A percentile compares a stretch with the other conserved stretches of the same genome.
These are phyloP conservation scores for Lophotis ruficrista DNA, from an alignment of 2,113 vertebrate genomes.

Conservation along the genomic window DNA sequence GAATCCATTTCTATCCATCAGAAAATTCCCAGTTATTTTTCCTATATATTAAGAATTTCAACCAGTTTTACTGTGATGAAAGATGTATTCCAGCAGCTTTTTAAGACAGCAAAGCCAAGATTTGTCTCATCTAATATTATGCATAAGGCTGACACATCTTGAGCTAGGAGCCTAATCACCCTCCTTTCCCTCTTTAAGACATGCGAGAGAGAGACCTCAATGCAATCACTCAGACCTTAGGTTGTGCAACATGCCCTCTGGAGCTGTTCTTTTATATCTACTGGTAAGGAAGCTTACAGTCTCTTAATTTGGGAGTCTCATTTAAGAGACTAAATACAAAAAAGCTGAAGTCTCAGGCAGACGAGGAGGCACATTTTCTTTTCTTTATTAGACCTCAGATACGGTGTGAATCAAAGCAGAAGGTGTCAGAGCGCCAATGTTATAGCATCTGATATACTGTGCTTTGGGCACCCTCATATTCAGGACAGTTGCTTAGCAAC, in stretches of 20 bases:
- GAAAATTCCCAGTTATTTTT: background rate
- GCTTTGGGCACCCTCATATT: constrained; percentile 38
- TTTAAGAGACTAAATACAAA: background rate
- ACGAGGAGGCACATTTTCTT: background rate
- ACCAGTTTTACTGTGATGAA: background rate
- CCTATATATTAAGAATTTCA: background rate
- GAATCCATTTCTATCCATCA: background rate
- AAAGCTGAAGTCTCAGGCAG: background rate
- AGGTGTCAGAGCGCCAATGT: constrained; percentile 1
- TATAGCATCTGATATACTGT: constrained; percentile 29
- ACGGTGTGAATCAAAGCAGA: background rate
- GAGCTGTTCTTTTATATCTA: background rate
- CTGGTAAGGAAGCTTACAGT: background rate
- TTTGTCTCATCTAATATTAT: background rate
- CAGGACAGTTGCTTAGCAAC: constrained; percentile 61
- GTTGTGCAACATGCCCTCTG: fast-evolving
- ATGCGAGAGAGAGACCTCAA: background rate
- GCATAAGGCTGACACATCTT: background rate
- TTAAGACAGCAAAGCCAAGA: background rate
- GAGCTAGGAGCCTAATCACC: background rate
- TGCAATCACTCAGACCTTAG: background rate
- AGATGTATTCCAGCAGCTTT: background rate
- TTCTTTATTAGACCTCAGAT: background rate
- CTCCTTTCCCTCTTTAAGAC: background rate
- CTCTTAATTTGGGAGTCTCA: background rate